phyloP scores from a whole-genome alignment of 2,888 invertebrate genomes.

The Acanthosepion pharaonis region DNA sequence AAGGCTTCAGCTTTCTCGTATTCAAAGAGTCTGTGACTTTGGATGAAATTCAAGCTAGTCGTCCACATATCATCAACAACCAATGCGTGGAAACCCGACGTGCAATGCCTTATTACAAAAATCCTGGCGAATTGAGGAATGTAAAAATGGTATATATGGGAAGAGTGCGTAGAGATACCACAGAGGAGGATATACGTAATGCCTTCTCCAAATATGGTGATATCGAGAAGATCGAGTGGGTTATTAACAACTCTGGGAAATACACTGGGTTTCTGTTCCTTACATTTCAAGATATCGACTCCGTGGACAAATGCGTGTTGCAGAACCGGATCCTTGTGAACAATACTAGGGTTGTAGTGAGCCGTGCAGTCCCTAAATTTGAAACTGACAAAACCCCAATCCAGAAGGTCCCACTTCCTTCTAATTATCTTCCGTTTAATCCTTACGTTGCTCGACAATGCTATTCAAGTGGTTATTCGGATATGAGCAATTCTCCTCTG shows the following conservation, averaged over 20 bases:
- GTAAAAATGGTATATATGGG: background rate
- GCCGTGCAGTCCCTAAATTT: background rate
- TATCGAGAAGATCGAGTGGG: constrained; percentile 34
- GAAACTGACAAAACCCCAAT: background rate
- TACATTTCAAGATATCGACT: background rate
- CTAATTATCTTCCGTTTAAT: background rate
- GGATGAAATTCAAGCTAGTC: constrained; percentile 20
- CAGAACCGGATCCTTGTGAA: background rate
- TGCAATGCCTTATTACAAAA: constrained; percentile 41
- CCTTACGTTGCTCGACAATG: background rate
- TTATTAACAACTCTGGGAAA: constrained; percentile 33
- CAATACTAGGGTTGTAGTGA: background rate
- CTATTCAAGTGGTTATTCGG: background rate
- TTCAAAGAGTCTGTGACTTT: background rate
- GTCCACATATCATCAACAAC: constrained; percentile 39
- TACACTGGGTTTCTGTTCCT: constrained; percentile 34
- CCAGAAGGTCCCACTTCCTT: background rate
- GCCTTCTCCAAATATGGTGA: background rate
- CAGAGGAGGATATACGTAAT: background rate
- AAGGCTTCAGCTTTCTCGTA: constrained; percentile 37
- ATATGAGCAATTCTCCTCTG: background rate
- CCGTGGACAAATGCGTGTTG: constrained; percentile 10
- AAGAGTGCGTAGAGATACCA: constrained; percentile 4
- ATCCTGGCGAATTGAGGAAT: constrained; percentile 37
- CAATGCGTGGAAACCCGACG: constrained; percentile 36